Evolutionary conservation across 2,113 vertebrate genomes (phyloP).

Genomic region (Hylia prasina): DNA sequence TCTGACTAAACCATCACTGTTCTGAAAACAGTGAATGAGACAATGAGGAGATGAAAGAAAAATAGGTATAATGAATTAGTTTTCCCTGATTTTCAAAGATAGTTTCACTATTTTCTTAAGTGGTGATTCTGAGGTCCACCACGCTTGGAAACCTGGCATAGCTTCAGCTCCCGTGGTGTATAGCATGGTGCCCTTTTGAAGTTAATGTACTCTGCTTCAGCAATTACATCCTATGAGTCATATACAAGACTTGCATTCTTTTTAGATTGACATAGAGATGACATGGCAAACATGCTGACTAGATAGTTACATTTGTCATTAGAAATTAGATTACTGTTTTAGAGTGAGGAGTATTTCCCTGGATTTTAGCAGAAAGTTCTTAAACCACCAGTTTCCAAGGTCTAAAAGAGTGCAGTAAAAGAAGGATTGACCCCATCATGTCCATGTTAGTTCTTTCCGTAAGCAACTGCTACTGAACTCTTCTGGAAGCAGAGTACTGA

Average conservation of each 20-base stretch:
- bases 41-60: neutral
- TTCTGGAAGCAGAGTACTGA: neutral
- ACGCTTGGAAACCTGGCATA: neutral
- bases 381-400: neutral
- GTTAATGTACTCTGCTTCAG: neutral
- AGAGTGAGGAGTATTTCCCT: neutral
- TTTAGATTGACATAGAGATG: neutral
- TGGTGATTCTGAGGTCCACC: neutral
- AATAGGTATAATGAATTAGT: neutral
- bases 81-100: neutral
- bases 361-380: neutral
- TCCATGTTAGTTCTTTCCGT: neutral
- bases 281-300: neutral
- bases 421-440: neutral
- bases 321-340: neutral
- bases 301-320: neutral
- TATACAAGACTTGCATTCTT: neutral
- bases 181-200: neutral
- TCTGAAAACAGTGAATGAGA: neutral
- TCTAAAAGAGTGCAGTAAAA: neutral
- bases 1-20: neutral
- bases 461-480: neutral
- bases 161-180: neutral
- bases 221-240: neutral
- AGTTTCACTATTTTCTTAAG: neutral